Evolutionary conservation across 2,113 vertebrate species (phyloP).

Genomic region (Aspiorhynchus laticeps): DNA sequence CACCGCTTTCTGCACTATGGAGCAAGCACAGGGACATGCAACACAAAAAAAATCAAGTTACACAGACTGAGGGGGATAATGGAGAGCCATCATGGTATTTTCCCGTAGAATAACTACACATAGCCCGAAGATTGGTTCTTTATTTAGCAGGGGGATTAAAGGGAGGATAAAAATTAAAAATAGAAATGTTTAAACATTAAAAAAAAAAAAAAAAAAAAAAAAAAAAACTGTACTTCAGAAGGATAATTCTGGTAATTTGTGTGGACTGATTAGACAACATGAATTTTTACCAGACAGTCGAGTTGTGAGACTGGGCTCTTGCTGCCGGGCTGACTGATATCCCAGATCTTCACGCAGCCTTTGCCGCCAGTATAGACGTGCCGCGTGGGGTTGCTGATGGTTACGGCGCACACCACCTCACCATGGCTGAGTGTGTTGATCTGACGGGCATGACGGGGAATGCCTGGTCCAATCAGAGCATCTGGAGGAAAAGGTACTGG

Average conservation of each 20-base stretch:
- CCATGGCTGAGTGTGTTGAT: conserved; percentile 96
- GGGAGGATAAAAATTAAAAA: not conserved
- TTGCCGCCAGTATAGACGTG: conserved; percentile 97
- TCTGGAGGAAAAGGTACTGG: conserved; percentile 95
- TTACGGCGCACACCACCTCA: conserved; percentile 94
- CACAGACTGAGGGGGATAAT: not conserved
- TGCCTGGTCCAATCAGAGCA: conserved; percentile 90
- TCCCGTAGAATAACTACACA: not conserved
- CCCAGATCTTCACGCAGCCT: conserved; percentile 98
- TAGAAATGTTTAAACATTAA: not conserved
- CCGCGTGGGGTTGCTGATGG: conserved; percentile 95
- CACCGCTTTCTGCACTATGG: conserved; percentile 54
- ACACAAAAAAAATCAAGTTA: not conserved
- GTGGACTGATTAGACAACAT: conserved; percentile 15
- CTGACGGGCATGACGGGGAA: conserved; percentile 93
- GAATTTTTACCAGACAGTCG: conserved; percentile 87
- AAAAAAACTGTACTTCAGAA: not conserved
- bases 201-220: too few species aligned
- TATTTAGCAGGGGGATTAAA: conserved; percentile 5
- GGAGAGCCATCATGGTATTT: conserved; percentile 1
- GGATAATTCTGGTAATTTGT: not conserved
- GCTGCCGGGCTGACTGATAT: conserved; percentile 96
- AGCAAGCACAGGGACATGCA: not conserved
- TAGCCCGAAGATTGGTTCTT: not conserved
- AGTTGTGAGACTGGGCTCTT: conserved; percentile 97